These are phyloP conservation scores for Halichondria panicea DNA, from an alignment of 37 sponge, comb jelly and placozoan species.

Conservation along the genomic window DNA sequence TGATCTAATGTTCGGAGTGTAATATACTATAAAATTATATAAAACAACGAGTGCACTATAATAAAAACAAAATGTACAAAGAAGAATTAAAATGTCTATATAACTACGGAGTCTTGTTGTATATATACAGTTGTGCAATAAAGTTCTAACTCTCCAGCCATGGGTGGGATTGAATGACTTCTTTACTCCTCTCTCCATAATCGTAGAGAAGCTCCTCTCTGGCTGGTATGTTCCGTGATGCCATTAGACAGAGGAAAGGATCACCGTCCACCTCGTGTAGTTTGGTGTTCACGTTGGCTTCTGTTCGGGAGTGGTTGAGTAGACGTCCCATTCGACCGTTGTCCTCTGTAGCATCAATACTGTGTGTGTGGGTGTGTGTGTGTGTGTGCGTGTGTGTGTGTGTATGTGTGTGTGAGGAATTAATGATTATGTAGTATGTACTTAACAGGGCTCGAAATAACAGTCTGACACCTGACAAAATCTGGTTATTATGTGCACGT, in stretches of 20 bases:
- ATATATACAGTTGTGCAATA: too few species aligned
- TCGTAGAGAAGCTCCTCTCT: conserved; percentile 93
- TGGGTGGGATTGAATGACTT: conserved; percentile 67
- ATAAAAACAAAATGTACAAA: too few species aligned
- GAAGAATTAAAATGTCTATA: too few species aligned
- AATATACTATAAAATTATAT: too few species aligned
- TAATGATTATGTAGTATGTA: too few species aligned
- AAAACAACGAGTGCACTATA: too few species aligned
- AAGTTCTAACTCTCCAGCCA: conserved; percentile 75
- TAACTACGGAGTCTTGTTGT: too few species aligned
- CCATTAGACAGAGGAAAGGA: conserved; percentile 74
- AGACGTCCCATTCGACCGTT: conserved; percentile 82
- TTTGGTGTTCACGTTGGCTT: conserved; percentile 61
- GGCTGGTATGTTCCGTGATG: conserved; percentile 59
- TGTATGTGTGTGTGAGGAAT: background rate
- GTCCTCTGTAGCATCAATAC: conserved; percentile 89
- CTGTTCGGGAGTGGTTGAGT: conserved; percentile 79
- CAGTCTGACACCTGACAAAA: too few species aligned
- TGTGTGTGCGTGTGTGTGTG: background rate
- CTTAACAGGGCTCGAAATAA: too few species aligned
- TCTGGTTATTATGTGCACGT: too few species aligned
- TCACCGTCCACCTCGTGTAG: conserved; percentile 45
- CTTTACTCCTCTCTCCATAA: conserved; percentile 82
- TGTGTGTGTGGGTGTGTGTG: too few species aligned
- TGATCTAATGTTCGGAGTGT: too few species aligned